Percentiles rank a stretch among this genome's conserved stretches.
Conservation (phyloP, 2,113 vertebrate species). For the Panthera uncia region DNA sequence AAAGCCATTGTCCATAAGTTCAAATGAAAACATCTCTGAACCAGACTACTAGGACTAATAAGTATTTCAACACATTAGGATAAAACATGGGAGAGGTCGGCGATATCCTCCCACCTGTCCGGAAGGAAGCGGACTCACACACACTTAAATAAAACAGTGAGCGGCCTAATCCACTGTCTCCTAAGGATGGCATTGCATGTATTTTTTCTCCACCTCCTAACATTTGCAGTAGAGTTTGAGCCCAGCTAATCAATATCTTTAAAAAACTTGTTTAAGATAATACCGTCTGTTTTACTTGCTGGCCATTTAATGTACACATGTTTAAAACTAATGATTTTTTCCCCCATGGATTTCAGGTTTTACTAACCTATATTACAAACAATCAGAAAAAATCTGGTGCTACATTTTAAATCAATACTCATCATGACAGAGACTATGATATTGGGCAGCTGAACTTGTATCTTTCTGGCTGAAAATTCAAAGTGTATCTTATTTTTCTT, state of each 20-base stretch:
- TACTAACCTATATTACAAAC: neutral
- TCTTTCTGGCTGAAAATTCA: slow-evolving; percentile 2
- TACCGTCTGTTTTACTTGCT: neutral
- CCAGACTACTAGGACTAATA: neutral
- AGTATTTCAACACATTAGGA: neutral
- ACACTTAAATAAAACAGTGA: accelerated
- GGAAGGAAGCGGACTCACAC: neutral
- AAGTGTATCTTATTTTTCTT: neutral
- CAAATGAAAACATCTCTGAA: slow-evolving; percentile 8
- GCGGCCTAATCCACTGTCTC: accelerated
- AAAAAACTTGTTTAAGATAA: slow-evolving; percentile 35
- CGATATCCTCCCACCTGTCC: neutral
- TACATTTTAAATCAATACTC: slow-evolving; percentile 24
- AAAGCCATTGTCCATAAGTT: neutral
- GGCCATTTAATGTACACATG: slow-evolving; percentile 4
- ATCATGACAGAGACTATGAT: neutral
- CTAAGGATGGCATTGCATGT: accelerated
- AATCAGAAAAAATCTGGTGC: neutral
- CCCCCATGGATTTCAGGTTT: neutral
- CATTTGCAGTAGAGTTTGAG: neutral
- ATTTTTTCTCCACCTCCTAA: neutral
- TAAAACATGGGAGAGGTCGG: neutral
- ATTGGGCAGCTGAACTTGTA: neutral
- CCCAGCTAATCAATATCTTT: neutral
- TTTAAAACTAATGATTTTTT: slow-evolving; percentile 1